Conservation (phyloP, 1,140 invertebrate genomes). For the Acromyrmex heyeri region DNA sequence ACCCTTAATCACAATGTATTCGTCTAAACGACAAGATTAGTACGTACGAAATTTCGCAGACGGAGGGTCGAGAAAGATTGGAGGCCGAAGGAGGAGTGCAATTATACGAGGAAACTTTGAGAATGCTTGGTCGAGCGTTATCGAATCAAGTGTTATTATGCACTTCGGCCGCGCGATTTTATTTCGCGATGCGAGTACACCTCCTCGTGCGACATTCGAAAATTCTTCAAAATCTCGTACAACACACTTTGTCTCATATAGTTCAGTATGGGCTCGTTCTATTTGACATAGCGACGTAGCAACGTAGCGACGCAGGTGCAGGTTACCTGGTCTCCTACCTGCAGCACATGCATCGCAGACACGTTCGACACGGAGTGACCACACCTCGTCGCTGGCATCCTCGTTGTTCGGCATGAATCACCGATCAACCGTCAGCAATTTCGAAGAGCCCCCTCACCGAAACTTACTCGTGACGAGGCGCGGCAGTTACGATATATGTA, state of each 20-base stretch:
- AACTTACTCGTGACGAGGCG: slow-evolving; percentile 51
- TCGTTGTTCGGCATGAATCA: slow-evolving; percentile 77
- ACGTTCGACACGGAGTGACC: slow-evolving; percentile 63
- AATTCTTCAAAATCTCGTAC: background rate
- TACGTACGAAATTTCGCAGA: slow-evolving; percentile 34
- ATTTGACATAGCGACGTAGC: slow-evolving; percentile 40
- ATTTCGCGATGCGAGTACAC: background rate
- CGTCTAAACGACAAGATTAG: slow-evolving; percentile 27
- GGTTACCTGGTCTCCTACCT: slow-evolving; percentile 4
- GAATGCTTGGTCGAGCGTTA: slow-evolving; percentile 15
- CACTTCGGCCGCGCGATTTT: slow-evolving; percentile 6
- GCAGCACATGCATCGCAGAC: slow-evolving; percentile 41
- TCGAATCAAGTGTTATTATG: slow-evolving; percentile 40
- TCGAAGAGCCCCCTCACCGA: slow-evolving; percentile 37
- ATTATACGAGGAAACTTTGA: slow-evolving; percentile 31
- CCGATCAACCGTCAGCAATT: slow-evolving; percentile 74
- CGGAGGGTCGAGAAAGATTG: background rate
- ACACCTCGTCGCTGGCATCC: slow-evolving; percentile 33
- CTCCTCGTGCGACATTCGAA: background rate
- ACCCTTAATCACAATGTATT: background rate
- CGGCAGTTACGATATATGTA: slow-evolving; percentile 70
- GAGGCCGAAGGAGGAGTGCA: background rate
- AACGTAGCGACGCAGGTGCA: slow-evolving; percentile 68
- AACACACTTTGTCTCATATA: background rate
- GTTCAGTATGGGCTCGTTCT: slow-evolving; percentile 5